Evolutionary conservation across 2,888 invertebrate species (phyloP), one percentile per base, ranked within the genome.

Genomic region (Meiosimyza decipiens): DNA sequence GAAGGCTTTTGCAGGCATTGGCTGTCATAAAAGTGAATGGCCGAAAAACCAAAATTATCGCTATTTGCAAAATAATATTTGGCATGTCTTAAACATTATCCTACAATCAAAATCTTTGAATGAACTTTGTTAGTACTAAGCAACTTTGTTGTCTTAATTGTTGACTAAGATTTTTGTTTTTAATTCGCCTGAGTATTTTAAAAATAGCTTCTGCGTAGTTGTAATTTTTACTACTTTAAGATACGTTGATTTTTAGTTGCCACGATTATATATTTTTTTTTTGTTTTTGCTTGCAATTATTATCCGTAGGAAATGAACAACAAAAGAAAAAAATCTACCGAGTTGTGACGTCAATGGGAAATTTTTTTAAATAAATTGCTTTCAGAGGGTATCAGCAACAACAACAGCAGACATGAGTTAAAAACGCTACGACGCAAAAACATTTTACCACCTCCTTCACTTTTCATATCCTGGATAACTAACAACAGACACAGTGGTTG

Each of bases 401-500:
- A 57, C 22, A n/a, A 6, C 22, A 57, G 57, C 22, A 13, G 18
- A 3, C 55, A 40, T 40, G 9, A 40, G 40, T 9, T 40, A 40
- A 40, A 57, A 22, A 57, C 18, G 13, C 28, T 15, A 57, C 57
- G 57, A 57, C 57, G 57, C 57, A 57, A 57, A 40, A 28, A 57
- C 22, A 57, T 57, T 57, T 57, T 57, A 13, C 28, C 57, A 15
- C 57, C 57, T 57, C 57, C 18, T 22, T 55, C 22, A 57, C 57
- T 22, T 40, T 40, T 40, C 40, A 40, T 57, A 50, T 50, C n/a
- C 33, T 60, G 54, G 55, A 67, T 70, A 16, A 69, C 68, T 54
- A 70, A 77, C 47, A 79, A 79, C 76, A 79, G 74, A 6, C 64
- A 62, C 75, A 69, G 40, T 4, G 6, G 40, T 40, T 9, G 40